Conservation (phyloP, 2,797 vertebrate genomes). For the Tangara arthus region DNA sequence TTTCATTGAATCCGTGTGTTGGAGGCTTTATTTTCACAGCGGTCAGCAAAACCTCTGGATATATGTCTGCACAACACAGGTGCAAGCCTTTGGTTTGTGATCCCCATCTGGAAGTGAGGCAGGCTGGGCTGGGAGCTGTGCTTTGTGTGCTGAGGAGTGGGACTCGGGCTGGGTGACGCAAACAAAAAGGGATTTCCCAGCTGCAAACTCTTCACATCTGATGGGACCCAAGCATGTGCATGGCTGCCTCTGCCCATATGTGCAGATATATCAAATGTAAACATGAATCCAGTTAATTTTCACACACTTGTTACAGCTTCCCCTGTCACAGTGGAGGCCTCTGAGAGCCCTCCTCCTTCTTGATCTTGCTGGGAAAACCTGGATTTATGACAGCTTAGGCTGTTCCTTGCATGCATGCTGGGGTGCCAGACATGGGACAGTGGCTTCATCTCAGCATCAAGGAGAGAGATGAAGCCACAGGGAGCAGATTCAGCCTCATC, state of each 20-base stretch:
- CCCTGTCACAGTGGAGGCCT: not conserved
- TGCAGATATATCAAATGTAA: not conserved
- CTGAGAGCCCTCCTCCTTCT: not conserved
- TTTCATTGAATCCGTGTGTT: slow-evolving; percentile 9
- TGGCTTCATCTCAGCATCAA: not conserved
- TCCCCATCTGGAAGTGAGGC: not conserved
- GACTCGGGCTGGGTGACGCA: accelerated
- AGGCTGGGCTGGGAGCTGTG: not conserved
- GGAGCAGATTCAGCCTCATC: not conserved
- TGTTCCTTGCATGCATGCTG: not conserved
- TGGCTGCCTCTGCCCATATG: not conserved
- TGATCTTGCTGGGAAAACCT: slow-evolving; percentile 9
- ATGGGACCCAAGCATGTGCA: not conserved
- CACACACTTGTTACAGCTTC: slow-evolving; percentile 35
- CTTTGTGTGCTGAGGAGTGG: not conserved
- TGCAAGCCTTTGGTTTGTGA: not conserved
- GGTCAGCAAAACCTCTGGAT: not conserved
- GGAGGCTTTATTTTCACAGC: not conserved
- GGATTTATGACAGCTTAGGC: not conserved
- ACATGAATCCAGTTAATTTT: slow-evolving; percentile 37
- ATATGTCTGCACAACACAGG: not conserved
- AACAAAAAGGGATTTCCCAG: not conserved
- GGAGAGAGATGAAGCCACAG: not conserved
- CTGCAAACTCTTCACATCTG: not conserved
- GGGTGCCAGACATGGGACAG: not conserved